Conservation (phyloP, 2,888 invertebrate species). For the Anorthoa munda region DNA sequence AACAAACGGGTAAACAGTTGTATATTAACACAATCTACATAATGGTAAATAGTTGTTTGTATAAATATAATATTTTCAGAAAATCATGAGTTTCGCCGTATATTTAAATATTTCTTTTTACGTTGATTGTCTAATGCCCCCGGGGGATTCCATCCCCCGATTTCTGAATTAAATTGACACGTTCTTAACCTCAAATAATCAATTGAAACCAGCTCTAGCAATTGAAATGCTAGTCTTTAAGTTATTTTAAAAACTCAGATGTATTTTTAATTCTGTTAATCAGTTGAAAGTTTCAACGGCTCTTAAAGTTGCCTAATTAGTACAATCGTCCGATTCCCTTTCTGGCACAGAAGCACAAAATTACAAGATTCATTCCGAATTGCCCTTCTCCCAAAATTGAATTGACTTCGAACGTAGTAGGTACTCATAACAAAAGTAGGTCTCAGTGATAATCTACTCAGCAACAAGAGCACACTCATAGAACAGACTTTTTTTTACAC, state of each 20-base stretch:
- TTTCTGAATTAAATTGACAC: too few relatives aligned
- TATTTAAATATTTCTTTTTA: not conserved
- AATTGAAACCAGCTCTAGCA: too few relatives aligned
- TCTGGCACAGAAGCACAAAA: conserved; percentile 7
- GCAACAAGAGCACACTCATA: conserved; percentile 30
- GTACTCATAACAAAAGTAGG: conserved; percentile 31
- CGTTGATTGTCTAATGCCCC: too few relatives aligned
- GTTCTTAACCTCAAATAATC: too few relatives aligned
- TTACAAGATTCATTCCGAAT: not conserved
- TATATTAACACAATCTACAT: too few relatives aligned
- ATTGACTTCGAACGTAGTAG: conserved; percentile 12
- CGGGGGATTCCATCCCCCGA: too few relatives aligned
- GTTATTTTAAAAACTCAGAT: not conserved
- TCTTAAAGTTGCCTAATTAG: conserved; percentile 14
- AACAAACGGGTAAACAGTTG: too few relatives aligned
- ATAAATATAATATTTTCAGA: not conserved
- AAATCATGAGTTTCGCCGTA: too few relatives aligned
- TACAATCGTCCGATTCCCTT: not conserved
- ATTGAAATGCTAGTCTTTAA: not conserved
- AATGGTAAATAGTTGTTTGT: not conserved
- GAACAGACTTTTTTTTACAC: conserved; percentile 27
- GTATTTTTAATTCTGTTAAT: not conserved
- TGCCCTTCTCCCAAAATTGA: conserved; percentile 5
- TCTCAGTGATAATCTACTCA: conserved; percentile 25
- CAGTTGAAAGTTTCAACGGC: not conserved